Percentiles rank a stretch among this genome's conserved stretches.
Evolutionary conservation across 2,888 invertebrate genomes (phyloP).

Genomic region (Oligia strigilis): DNA sequence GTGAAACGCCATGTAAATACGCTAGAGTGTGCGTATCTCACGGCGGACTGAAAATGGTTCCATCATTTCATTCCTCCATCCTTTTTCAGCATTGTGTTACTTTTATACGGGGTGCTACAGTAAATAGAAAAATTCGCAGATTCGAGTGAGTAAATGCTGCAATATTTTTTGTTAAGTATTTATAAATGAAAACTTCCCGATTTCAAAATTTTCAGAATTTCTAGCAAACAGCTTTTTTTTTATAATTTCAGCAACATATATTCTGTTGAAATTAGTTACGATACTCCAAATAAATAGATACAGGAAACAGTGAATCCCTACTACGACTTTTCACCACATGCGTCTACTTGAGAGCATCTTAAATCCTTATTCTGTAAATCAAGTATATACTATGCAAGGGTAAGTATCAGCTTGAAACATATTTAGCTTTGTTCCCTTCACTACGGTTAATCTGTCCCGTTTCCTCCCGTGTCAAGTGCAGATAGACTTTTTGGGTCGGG

Average conservation of each 20-base stretch:
- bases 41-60: slow-evolving; percentile 88
- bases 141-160: neutral
- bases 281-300: neutral
- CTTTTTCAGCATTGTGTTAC: slow-evolving; percentile 88
- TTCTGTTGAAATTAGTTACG: neutral
- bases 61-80: slow-evolving; percentile 88
- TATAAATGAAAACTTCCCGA: neutral
- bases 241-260: neutral
- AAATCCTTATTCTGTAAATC: slow-evolving; percentile 72
- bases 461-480: slow-evolving; percentile 90
- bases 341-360: slow-evolving; percentile 27
- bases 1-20: slow-evolving; percentile 71
- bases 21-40: slow-evolving; percentile 75
- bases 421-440: slow-evolving; percentile 91
- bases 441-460: slow-evolving; percentile 91
- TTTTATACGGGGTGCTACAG: slow-evolving; percentile 76
- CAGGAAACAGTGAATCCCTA: neutral
- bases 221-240: no score
- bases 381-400: slow-evolving; percentile 79
- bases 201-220: neutral
- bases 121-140: slow-evolving; percentile 64
- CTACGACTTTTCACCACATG: slow-evolving; percentile 2
- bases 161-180: neutral
- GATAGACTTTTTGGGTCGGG: slow-evolving; percentile 90
- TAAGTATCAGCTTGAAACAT: slow-evolving; percentile 90